These are phyloP conservation scores for Helicolenus hilgendorfi DNA, from an alignment of 2,797 vertebrate species.

Conservation along the genomic window DNA sequence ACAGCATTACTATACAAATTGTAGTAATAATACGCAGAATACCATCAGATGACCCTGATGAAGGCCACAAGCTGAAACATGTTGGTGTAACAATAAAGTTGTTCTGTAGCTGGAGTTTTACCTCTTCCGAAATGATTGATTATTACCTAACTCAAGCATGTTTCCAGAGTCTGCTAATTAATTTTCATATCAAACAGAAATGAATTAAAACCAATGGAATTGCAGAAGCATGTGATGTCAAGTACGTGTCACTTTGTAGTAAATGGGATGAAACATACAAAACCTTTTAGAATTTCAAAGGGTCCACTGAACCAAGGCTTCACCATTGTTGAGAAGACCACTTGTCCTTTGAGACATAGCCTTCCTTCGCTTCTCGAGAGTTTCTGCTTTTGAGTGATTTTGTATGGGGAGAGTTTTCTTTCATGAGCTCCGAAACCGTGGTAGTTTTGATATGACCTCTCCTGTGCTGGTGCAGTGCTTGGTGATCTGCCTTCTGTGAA, in stretches of 20 bases:
- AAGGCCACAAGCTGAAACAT: neutral
- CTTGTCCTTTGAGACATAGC: neutral
- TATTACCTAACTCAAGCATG: neutral
- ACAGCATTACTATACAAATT: neutral
- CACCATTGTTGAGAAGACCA: neutral
- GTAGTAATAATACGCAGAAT: neutral
- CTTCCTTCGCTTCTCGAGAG: neutral
- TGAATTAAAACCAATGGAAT: neutral
- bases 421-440: slow-evolving; percentile 27
- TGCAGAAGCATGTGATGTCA: neutral
- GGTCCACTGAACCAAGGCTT: neutral
- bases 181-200: neutral
- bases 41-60: neutral
- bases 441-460: slow-evolving; percentile 55
- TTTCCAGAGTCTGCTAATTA: neutral
- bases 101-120: neutral
- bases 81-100: neutral
- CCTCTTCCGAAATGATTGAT: neutral
- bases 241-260: neutral
- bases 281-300: neutral
- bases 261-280: neutral
- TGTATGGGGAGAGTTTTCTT: neutral
- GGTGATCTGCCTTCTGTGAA: slow-evolving; percentile 46
- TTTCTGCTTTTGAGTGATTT: slow-evolving; percentile 28
- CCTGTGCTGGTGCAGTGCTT: slow-evolving; percentile 38